Evolutionary conservation across 2,113 vertebrate genomes (phyloP), one percentile per base, ranked within the genome.

Genomic region (Globicephala melas): DNA sequence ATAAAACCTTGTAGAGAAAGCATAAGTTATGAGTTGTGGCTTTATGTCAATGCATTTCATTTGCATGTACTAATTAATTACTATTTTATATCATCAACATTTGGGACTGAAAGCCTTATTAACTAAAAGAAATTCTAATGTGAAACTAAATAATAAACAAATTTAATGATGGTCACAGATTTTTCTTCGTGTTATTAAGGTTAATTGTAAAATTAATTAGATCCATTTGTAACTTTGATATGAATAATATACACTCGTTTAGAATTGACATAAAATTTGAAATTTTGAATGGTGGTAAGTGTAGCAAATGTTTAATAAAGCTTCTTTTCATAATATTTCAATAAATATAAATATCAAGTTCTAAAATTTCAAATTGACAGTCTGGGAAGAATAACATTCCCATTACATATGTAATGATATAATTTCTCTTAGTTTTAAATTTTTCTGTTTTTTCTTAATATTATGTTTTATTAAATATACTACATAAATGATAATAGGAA

Each of bases 121-220:
- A 97, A 12, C 62, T 96, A 63, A 79, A 98, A 98, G 68, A 38
- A 97, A 94, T 97, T 97, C 83, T 95, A 95, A 91, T 97, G 76
- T 98, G 91, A 98, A 98, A 97, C 41, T 88, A 97, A 98, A 97
- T 84, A 97, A 86, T 97, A 96, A 98, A 93, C 65, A 98, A 96
- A 98, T 92, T 96, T 93, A 96, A 85, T 96, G 96, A 98, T 98
- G 87, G 96, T 98, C 95, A 98, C 81, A 87, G 25, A 95, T 95
- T 98, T 97, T 95, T 95, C 79, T 97, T 98, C 91, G 85, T 97
- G 96, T 98, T 98, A 97, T 97, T 97, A 98, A 98, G 94, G 95
- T 98, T 98, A 98, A 98, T 97, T 98, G 86, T 97, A 96, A 98
- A 98, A 98, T 97, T 97, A 98, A 98, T 98, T 98, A 98, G 92